Conservation (phyloP, 2,797 vertebrate genomes). For the Cuculus canorus region DNA sequence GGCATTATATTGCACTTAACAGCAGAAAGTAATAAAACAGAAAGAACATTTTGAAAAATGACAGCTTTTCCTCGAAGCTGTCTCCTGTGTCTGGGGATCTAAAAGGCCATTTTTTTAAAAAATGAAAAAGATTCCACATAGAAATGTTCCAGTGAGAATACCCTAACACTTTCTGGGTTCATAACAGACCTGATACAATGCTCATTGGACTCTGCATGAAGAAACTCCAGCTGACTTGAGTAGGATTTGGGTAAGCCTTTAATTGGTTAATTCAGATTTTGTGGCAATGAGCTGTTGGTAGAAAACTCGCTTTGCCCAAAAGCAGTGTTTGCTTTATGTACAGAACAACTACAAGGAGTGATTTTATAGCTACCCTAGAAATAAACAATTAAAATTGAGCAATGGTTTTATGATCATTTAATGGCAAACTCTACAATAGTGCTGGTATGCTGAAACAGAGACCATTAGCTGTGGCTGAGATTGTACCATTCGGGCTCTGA, state of each 20-base stretch:
- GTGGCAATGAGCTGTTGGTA: background rate
- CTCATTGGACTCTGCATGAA: background rate
- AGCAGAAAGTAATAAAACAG: background rate
- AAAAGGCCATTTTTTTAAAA: background rate
- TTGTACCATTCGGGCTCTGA: background rate
- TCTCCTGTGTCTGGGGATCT: background rate
- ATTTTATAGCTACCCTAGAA: background rate
- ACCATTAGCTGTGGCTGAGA: background rate
- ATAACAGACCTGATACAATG: background rate
- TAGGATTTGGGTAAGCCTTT: slow-evolving; percentile 51
- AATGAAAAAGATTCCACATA: background rate
- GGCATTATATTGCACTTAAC: background rate
- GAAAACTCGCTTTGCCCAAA: background rate
- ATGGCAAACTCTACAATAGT: background rate
- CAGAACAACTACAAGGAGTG: background rate
- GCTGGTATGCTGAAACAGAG: background rate
- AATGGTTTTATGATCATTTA: background rate
- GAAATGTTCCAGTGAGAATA: background rate
- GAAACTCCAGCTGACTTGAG: slow-evolving; percentile 10
- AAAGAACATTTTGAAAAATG: slow-evolving; percentile 1
- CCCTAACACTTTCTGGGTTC: background rate
- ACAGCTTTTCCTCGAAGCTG: background rate
- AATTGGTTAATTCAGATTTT: slow-evolving; percentile 55
- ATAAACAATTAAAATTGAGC: background rate
- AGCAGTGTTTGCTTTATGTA: background rate